Conservation (phyloP, 2,888 invertebrate species). For the Drosophila setosimentum region DNA sequence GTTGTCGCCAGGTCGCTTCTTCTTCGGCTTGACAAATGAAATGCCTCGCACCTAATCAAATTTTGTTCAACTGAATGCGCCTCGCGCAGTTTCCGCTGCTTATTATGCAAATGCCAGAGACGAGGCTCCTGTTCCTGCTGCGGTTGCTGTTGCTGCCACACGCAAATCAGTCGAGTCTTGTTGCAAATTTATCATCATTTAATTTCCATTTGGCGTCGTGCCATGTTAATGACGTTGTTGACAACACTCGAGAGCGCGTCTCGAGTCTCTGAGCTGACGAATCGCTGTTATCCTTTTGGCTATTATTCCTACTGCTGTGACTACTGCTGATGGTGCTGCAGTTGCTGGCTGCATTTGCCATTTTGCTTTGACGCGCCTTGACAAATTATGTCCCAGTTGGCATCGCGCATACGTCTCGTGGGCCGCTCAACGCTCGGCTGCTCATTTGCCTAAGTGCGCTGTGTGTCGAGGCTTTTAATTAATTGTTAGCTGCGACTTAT, state of each 20-base stretch:
- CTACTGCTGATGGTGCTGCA: constrained; percentile 34
- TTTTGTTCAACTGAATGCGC: constrained; percentile 73
- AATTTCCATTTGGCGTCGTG: constrained; percentile 79
- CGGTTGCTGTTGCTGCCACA: constrained; percentile 24
- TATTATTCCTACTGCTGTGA: constrained; percentile 37
- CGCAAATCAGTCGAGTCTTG: constrained; percentile 60
- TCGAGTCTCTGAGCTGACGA: constrained; percentile 50
- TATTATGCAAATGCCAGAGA: constrained; percentile 70
- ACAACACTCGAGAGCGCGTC: constrained; percentile 69
- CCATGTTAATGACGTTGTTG: constrained; percentile 81
- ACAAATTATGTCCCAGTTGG: constrained; percentile 76
- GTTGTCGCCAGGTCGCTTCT: constrained; percentile 48
- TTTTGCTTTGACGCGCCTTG: constrained; percentile 75
- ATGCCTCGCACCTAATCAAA: constrained; percentile 77
- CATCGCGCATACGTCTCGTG: constrained; percentile 72
- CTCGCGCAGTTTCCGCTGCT: constrained; percentile 62
- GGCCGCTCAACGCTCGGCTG: constrained; percentile 61
- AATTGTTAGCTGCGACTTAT: constrained; percentile 77
- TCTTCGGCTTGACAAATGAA: constrained; percentile 64
- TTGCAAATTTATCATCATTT: constrained; percentile 80
- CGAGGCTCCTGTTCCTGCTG: constrained; percentile 37
- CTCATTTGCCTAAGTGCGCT: constrained; percentile 79
- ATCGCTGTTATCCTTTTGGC: constrained; percentile 68
- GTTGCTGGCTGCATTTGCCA: constrained; percentile 42
- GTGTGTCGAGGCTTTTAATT: constrained; percentile 73